phyloP scores from a whole-genome alignment of 2,113 vertebrate genomes.

The Monarcha castaneiventris region DNA sequence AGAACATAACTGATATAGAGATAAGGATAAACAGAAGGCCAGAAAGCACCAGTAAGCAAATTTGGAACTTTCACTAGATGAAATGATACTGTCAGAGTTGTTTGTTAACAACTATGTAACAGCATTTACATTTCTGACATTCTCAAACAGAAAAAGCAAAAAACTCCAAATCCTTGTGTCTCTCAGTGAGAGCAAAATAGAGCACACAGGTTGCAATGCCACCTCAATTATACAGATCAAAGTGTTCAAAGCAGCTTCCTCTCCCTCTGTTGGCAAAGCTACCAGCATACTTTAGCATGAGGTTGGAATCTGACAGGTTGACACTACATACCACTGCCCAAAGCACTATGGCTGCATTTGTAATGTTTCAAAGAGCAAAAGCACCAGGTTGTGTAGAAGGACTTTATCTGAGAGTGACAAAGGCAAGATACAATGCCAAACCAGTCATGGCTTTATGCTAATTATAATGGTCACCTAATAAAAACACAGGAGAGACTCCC shows the following conservation, averaged over 20 bases:
- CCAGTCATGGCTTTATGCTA: neutral
- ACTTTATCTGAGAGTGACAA: neutral
- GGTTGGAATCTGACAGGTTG: slow-evolving; percentile 25
- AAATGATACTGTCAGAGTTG: neutral
- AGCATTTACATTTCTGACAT: neutral
- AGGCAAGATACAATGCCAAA: neutral
- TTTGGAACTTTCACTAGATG: neutral
- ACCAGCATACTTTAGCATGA: slow-evolving; percentile 27
- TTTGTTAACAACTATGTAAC: neutral
- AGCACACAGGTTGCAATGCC: slow-evolving; percentile 53
- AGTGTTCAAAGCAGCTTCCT: slow-evolving; percentile 17
- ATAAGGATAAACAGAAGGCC: neutral
- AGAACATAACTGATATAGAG: neutral
- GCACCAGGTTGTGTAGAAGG: neutral
- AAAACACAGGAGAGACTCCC: neutral
- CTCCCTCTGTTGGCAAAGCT: slow-evolving; percentile 54
- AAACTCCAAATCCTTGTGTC: neutral
- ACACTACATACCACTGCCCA: slow-evolving; percentile 11
- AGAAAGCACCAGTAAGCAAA: neutral
- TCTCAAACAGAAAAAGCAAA: neutral
- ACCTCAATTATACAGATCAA: neutral
- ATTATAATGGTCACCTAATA: neutral
- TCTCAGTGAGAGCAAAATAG: neutral
- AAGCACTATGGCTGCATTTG: neutral
- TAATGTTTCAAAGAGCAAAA: neutral